Conservation (phyloP, 2,113 vertebrate species). For the Artemisiospiza belli region DNA sequence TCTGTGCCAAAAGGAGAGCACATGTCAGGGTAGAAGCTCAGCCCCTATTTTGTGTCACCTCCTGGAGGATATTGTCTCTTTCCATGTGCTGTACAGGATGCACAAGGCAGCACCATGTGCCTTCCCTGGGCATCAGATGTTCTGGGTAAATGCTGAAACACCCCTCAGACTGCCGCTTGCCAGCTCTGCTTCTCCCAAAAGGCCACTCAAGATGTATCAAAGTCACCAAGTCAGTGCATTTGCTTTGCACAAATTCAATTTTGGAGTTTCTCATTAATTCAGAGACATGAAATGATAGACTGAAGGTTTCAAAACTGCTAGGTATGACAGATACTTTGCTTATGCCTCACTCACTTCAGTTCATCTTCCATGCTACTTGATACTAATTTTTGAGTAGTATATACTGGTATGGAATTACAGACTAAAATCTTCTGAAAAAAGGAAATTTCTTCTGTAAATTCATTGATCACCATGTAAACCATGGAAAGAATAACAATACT, state of each 20-base stretch:
- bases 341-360: neutral
- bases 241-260: neutral
- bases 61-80: neutral
- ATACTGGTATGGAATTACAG: neutral
- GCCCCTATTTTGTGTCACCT: neutral
- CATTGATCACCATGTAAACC: neutral
- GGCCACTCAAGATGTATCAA: neutral
- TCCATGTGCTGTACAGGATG: neutral
- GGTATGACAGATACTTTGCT: neutral
- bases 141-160: neutral
- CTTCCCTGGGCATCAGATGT: neutral
- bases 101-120: neutral
- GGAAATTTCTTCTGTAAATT: neutral
- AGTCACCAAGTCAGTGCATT: neutral
- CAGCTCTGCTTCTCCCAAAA: neutral
- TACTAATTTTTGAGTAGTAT: neutral
- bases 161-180: neutral
- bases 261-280: neutral
- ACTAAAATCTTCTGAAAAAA: neutral
- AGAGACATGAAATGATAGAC: neutral
- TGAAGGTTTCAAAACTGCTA: neutral
- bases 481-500: neutral
- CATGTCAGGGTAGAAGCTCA: rapidly evolving
- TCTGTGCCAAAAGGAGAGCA: neutral
- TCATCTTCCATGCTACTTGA: neutral